Percentiles rank a stretch among this genome's conserved stretches.
Evolutionary conservation across 2,797 vertebrate species (phyloP).

Genomic region (Manis crassicaudata): DNA sequence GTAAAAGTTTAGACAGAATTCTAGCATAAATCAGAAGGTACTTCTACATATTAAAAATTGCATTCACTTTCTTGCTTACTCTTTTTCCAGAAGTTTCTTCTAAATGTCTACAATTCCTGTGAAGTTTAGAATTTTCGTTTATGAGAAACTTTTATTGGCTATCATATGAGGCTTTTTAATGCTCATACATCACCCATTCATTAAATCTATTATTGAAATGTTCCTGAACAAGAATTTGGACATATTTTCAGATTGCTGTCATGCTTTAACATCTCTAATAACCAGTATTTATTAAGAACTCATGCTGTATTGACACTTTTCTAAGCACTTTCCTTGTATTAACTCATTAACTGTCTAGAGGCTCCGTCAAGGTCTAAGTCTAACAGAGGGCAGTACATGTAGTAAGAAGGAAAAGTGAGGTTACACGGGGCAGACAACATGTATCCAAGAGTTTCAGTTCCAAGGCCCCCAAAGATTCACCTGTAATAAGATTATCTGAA

Average conservation of each 20-base stretch:
- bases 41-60: not conserved
- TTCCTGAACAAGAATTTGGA: not conserved
- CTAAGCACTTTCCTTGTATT: not conserved
- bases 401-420: not conserved
- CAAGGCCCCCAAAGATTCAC: not conserved
- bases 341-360: not conserved
- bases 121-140: not conserved
- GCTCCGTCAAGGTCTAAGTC: not conserved
- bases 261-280: not conserved
- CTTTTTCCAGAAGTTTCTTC: not conserved
- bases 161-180: not conserved
- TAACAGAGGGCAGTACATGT: not conserved
- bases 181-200: not conserved
- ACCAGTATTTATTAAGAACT: not conserved
- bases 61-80: not conserved
- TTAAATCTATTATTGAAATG: not conserved
- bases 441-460: not conserved
- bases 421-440: not conserved
- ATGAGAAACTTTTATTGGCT: not conserved
- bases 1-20: not conserved
- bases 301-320: not conserved
- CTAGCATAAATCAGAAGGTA: not conserved
- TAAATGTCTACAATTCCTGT: not conserved
- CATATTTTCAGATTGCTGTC: not conserved
- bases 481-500: not conserved